Evolutionary conservation across 2,113 vertebrate genomes (phyloP).

Genomic region (Turnix velox): DNA sequence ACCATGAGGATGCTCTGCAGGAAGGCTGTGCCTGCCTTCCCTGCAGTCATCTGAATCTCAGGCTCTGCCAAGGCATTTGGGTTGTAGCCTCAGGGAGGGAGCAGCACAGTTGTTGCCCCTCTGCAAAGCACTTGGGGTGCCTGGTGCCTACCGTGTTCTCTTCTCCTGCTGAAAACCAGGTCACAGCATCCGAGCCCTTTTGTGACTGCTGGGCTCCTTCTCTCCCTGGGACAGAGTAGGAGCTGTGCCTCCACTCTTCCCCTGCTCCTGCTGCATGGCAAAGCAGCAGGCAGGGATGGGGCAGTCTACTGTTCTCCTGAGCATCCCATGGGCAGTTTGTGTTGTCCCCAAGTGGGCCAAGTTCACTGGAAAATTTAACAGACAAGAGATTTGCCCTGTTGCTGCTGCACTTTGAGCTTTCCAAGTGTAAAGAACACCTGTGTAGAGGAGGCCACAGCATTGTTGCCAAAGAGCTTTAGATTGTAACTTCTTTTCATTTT

Average conservation of each 20-base stretch:
- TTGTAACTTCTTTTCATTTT: constrained; percentile 41
- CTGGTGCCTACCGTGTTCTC: background rate
- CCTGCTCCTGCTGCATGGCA: fast-evolving
- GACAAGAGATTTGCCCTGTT: background rate
- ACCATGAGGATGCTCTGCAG: background rate
- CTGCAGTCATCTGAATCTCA: background rate
- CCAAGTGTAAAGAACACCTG: background rate
- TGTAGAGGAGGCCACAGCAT: background rate
- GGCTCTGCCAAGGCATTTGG: background rate
- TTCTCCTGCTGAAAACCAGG: background rate
- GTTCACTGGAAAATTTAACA: background rate
- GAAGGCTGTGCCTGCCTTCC: background rate
- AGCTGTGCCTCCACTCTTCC: background rate
- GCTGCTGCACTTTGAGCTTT: background rate
- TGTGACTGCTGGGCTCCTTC: background rate
- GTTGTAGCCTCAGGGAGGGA: background rate
- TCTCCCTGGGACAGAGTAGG: background rate
- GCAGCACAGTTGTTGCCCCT: background rate
- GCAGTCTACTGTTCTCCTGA: background rate
- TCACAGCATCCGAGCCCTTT: background rate
- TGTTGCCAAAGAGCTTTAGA: background rate
- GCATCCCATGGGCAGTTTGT: background rate
- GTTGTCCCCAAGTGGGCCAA: fast-evolving
- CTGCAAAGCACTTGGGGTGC: background rate
- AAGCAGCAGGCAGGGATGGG: background rate